phyloP scores from a whole-genome alignment of 2,888 invertebrate genomes.

The Lottia scabra region DNA sequence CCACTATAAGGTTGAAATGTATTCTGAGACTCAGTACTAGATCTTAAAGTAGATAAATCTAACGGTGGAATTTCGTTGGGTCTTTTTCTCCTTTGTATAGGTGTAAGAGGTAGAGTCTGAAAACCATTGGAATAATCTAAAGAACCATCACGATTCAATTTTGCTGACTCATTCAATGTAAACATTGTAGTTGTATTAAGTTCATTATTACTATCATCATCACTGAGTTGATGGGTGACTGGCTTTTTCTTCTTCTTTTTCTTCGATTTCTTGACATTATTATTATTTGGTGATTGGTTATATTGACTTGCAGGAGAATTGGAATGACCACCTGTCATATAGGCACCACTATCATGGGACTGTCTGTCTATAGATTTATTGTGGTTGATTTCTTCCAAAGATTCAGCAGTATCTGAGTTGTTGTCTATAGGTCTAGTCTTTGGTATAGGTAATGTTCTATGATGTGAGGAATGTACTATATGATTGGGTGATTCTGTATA shows the following conservation, averaged over 20 bases:
- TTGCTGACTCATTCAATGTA: constrained; percentile 44
- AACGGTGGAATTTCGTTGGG: constrained; percentile 51
- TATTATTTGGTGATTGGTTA: constrained; percentile 3
- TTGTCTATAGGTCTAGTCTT: constrained; percentile 28
- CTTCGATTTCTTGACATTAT: constrained; percentile 37
- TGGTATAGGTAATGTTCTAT: neutral
- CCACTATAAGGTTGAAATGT: constrained; percentile 53
- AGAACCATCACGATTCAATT: constrained; percentile 47
- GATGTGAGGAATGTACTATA: neutral
- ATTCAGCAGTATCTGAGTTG: constrained; percentile 55
- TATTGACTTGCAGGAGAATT: constrained; percentile 14
- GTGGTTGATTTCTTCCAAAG: constrained; percentile 41
- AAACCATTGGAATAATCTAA: constrained; percentile 43
- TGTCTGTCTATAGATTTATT: constrained; percentile 6
- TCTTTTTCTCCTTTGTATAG: constrained; percentile 38
- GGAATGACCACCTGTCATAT: constrained; percentile 11
- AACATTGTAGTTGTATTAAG: constrained; percentile 53
- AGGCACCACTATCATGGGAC: constrained; percentile 15
- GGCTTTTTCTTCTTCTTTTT: constrained; percentile 27
- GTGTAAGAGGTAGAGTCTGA: constrained; percentile 49
- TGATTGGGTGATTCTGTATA: neutral
- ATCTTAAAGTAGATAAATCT: constrained; percentile 51
- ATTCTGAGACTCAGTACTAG: constrained; percentile 48
- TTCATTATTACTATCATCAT: constrained; percentile 39
- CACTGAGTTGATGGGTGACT: constrained; percentile 5